Percentiles rank a stretch among this genome's conserved stretches.
Evolutionary conservation across 2,888 invertebrate species (phyloP).

Genomic region (Troides oblongomaculatus): DNA sequence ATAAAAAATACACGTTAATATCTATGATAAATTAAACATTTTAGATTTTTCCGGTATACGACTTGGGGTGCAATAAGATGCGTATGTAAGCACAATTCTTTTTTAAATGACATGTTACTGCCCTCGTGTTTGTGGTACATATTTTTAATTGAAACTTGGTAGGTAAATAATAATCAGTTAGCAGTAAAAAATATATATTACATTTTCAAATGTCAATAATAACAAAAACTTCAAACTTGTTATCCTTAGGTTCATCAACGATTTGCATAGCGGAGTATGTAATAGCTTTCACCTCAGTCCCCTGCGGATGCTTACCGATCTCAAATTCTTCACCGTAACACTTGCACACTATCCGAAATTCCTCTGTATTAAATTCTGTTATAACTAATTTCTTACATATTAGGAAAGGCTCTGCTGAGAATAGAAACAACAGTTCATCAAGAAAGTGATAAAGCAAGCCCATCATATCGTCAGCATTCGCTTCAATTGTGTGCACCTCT

Average conservation of each 20-base stretch:
- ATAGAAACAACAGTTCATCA: conserved; percentile 95
- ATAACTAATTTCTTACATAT: conserved; percentile 93
- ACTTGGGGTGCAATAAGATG: no score
- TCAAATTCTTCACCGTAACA: conserved; percentile 97
- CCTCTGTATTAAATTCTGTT: conserved; percentile 90
- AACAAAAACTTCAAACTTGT: conserved; percentile 93
- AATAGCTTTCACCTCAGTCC: conserved; percentile 99
- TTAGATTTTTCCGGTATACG: no score
- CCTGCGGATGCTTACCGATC: conserved; percentile 96
- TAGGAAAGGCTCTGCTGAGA: conserved; percentile 94
- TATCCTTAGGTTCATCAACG: conserved; percentile 84
- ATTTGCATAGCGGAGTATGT: conserved; percentile 99
- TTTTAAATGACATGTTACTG: no score
- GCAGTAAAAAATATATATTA: conserved; percentile 33
- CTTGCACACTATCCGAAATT: conserved; percentile 88
- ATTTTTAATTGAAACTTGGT: background rate
- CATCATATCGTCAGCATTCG: conserved; percentile 92
- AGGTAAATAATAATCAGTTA: conserved; percentile 1
- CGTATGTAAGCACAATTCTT: no score
- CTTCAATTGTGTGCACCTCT: conserved; percentile 90
- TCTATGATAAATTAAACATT: no score
- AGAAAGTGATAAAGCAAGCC: conserved; percentile 94
- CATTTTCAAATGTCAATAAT: conserved; percentile 94
- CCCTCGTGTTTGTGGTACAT: no score
- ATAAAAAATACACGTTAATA: no score